A percentile compares a stretch with the other conserved stretches of the same genome.
phyloP scores from a whole-genome alignment of 2,113 vertebrate species.

The Pterocles gutturalis region DNA sequence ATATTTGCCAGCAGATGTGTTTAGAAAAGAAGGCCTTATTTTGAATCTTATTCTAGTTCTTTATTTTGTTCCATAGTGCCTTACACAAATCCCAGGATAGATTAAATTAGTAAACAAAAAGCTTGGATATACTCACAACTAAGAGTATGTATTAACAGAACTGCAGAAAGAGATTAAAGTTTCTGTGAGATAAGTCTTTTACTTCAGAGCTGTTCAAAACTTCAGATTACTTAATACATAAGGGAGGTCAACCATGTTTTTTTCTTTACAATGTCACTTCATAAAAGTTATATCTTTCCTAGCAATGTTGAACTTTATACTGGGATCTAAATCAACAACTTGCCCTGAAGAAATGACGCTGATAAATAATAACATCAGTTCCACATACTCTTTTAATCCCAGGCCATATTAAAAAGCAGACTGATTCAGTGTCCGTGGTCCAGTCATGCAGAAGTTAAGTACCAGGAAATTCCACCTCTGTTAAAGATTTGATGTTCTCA shows the following conservation, averaged over 20 bases:
- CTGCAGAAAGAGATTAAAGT: not conserved
- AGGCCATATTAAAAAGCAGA: not conserved
- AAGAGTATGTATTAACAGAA: not conserved
- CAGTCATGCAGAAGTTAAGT: not conserved
- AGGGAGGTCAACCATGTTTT: not conserved
- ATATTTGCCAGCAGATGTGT: not conserved
- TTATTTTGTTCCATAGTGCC: not conserved
- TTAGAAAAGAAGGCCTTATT: not conserved
- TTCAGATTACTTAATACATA: not conserved
- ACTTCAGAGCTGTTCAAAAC: not conserved
- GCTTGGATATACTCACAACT: not conserved
- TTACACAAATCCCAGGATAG: not conserved
- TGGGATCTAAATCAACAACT: not conserved
- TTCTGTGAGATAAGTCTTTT: not conserved
- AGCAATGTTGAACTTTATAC: not conserved
- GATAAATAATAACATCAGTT: not conserved
- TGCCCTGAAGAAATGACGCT: not conserved
- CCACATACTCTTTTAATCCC: not conserved
- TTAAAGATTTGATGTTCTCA: not conserved
- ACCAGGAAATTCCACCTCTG: not conserved
- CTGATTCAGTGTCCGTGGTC: not conserved
- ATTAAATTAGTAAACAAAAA: not conserved
- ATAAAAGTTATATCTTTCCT: not conserved
- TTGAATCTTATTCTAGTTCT: not conserved
- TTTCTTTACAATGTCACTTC: not conserved